Conservation (phyloP, 2,888 invertebrate genomes). For the Octonoba sinensis region DNA sequence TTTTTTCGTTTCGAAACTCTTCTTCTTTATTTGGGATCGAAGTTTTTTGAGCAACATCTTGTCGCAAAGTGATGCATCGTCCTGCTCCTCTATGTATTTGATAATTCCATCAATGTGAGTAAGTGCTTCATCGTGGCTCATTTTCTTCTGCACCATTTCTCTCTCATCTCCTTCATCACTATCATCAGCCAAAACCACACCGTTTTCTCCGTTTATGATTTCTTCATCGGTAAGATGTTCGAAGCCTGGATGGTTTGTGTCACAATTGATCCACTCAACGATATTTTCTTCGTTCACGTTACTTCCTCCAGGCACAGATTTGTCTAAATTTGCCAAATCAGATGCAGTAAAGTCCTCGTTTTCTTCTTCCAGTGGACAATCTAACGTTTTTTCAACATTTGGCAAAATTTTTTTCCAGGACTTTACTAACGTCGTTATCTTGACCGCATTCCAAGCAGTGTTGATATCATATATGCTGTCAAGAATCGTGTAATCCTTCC, state of each 20-base stretch:
- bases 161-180: too few relatives aligned
- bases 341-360: too few relatives aligned
- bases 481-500: too few relatives aligned
- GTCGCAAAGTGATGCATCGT: constrained; percentile 9
- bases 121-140: too few relatives aligned
- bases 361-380: not conserved
- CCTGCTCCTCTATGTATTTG: constrained; percentile 6
- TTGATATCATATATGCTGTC: not conserved
- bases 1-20: too few relatives aligned
- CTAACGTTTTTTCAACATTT: not conserved
- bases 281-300: too few relatives aligned
- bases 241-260: constrained; percentile 10
- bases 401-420: not conserved
- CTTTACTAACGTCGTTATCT: not conserved
- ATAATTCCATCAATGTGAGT: too few relatives aligned
- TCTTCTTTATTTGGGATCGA: too few relatives aligned
- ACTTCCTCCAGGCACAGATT: too few relatives aligned
- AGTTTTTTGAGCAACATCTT: constrained; percentile 8
- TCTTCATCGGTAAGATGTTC: constrained; percentile 12
- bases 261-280: too few relatives aligned
- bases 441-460: not conserved
- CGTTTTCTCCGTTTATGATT: not conserved
- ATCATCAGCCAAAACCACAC: not conserved
- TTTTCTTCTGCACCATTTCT: too few relatives aligned
- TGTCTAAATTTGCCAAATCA: too few relatives aligned